Percentiles rank a stretch among this genome's conserved stretches.
Conservation (phyloP, 1,140 invertebrate genomes). For the Nasonia giraulti region DNA sequence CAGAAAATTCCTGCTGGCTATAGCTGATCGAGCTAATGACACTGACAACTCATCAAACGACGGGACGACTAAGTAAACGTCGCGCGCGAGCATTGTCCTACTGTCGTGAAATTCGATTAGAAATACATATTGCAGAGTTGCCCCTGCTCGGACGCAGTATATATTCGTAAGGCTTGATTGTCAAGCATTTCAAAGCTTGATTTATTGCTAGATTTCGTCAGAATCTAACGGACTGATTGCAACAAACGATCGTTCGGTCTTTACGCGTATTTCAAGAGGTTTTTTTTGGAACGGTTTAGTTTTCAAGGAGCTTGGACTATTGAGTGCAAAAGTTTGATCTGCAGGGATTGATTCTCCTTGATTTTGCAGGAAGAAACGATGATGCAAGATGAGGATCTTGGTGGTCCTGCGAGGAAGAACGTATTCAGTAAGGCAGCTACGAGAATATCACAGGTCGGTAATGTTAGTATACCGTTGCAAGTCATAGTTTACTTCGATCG, state of each 20-base stretch:
- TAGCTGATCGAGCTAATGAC: not conserved
- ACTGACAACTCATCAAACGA: conserved; percentile 33
- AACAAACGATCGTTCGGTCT: not conserved
- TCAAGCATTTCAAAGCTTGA: too few relatives aligned
- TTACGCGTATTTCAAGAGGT: not conserved
- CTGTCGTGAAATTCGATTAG: conserved; percentile 1
- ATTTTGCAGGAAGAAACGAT: conserved; percentile 64
- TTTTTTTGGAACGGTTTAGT: not conserved
- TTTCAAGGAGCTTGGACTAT: conserved; percentile 2
- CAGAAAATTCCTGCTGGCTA: conserved; percentile 1
- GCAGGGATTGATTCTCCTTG: not conserved
- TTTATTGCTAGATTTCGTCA: too few relatives aligned
- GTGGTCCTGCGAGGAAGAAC: conserved; percentile 65
- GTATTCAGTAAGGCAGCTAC: conserved; percentile 65
- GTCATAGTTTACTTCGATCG: not conserved
- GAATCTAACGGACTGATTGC: too few relatives aligned
- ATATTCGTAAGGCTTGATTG: too few relatives aligned
- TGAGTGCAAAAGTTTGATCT: not conserved
- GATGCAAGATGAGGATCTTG: conserved; percentile 74
- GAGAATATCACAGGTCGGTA: conserved; percentile 70
- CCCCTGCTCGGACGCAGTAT: not conserved
- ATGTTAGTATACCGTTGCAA: conserved; percentile 46
- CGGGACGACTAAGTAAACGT: not conserved
- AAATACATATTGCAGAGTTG: not conserved
- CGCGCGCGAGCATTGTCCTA: not conserved